A percentile compares a stretch with the other conserved stretches of the same genome.
Evolutionary conservation across 2,888 invertebrate genomes (phyloP).

Genomic region (Prenolepis imparis): DNA sequence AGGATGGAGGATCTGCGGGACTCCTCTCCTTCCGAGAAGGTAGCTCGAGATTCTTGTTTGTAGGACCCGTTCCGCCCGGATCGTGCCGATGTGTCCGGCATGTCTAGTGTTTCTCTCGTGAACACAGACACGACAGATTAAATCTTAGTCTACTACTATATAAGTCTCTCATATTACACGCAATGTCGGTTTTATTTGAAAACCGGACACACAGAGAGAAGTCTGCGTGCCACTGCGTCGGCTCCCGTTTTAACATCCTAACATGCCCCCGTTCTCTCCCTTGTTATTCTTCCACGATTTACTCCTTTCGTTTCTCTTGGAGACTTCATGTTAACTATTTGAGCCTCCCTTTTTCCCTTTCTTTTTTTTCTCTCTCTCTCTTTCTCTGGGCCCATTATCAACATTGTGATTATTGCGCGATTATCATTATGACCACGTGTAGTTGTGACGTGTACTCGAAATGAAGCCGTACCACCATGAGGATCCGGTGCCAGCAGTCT

Average conservation of each 20-base stretch:
- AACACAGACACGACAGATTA: conserved; percentile 84
- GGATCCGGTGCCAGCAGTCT: conserved; percentile 62
- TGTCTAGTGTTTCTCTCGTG: conserved; percentile 83
- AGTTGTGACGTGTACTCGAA: conserved; percentile 67
- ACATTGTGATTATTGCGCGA: conserved; percentile 77
- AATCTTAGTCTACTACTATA: conserved; percentile 83
- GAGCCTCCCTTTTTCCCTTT: not conserved
- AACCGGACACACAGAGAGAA: conserved; percentile 71
- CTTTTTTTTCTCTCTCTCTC: conserved; percentile 7
- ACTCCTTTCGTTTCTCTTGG: not conserved
- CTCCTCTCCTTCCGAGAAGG: conserved; percentile 74
- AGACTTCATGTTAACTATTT: not conserved
- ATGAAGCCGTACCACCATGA: conserved; percentile 76
- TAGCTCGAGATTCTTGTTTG: conserved; percentile 77
- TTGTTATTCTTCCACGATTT: conserved; percentile 16
- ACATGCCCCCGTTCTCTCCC: conserved; percentile 42
- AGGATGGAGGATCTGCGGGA: conserved; percentile 65
- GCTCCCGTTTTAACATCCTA: conserved; percentile 81
- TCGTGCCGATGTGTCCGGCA: conserved; percentile 73
- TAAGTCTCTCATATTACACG: conserved; percentile 84
- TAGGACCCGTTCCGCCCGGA: conserved; percentile 67
- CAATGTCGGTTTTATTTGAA: conserved; percentile 76
- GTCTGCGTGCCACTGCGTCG: conserved; percentile 78
- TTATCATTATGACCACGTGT: conserved; percentile 78
- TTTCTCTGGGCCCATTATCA: conserved; percentile 59